Conservation (phyloP, 2,888 invertebrate species). For the Chirona hameri region DNA sequence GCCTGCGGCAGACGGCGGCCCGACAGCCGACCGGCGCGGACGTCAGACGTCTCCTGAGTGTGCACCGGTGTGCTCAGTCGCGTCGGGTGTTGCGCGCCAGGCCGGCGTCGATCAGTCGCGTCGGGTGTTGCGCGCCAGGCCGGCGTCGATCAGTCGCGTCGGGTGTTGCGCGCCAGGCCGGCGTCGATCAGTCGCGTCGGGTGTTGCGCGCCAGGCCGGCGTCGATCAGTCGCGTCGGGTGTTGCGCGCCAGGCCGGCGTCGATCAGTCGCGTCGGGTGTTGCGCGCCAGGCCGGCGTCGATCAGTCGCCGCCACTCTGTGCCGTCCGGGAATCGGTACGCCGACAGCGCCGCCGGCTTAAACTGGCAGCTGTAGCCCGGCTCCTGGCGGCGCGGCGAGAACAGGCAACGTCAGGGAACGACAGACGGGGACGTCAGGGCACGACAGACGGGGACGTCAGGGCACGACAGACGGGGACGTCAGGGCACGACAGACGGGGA, state of each 20-base stretch:
- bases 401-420: too few relatives aligned
- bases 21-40: too few relatives aligned
- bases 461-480: too few relatives aligned
- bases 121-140: conserved; percentile 35
- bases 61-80: too few relatives aligned
- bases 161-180: conserved; percentile 38
- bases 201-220: conserved; percentile 44
- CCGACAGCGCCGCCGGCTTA: conserved; percentile 61
- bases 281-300: conserved; percentile 46
- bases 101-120: conserved; percentile 57
- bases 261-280: conserved; percentile 30
- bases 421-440: too few relatives aligned
- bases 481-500: too few relatives aligned
- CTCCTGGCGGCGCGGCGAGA: conserved; percentile 46
- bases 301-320: conserved; percentile 69
- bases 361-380: conserved; percentile 82
- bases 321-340: conserved; percentile 74
- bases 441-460: too few relatives aligned
- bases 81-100: conserved; percentile 35
- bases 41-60: too few relatives aligned
- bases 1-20: too few relatives aligned
- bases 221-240: conserved; percentile 53
- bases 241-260: not conserved
- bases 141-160: conserved; percentile 56
- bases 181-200: conserved; percentile 56